phyloP scores from a whole-genome alignment of 2,797 vertebrate species.

The Lycodopsis pacificus region DNA sequence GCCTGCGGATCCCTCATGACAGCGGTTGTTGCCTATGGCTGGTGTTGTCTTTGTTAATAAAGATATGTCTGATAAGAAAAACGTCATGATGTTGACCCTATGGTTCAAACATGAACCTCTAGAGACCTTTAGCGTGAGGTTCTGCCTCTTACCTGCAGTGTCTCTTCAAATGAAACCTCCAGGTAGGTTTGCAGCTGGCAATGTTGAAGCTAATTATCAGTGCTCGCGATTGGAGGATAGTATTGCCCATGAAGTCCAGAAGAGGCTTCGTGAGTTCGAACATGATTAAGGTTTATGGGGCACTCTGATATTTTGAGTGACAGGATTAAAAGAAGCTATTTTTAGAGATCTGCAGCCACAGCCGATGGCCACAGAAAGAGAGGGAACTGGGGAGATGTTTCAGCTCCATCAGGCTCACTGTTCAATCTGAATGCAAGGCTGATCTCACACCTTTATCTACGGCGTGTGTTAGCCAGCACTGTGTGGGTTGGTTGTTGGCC shows the following conservation, averaged over 20 bases:
- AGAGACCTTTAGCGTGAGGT: not conserved
- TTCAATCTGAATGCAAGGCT: constrained; percentile 50
- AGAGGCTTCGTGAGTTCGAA: not conserved
- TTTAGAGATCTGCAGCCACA: constrained; percentile 56
- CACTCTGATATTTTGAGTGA: constrained; percentile 67
- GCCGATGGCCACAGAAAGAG: constrained; percentile 51
- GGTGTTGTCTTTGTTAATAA: constrained; percentile 13
- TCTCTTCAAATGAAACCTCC: not conserved
- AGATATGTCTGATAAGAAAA: not conserved
- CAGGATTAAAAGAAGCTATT: constrained; percentile 67
- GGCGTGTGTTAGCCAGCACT: constrained; percentile 38
- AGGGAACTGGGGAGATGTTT: constrained; percentile 58
- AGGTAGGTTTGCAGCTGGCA: not conserved
- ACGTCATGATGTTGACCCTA: too few relatives aligned
- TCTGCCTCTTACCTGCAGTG: not conserved
- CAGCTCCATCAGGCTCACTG: constrained; percentile 39
- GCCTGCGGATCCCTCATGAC: constrained; percentile 25
- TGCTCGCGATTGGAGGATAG: not conserved
- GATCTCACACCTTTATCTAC: constrained; percentile 49
- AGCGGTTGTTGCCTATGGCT: not conserved
- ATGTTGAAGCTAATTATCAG: not conserved
- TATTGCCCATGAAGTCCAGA: not conserved
- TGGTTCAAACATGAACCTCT: too few relatives aligned
- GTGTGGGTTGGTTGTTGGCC: constrained; percentile 43
- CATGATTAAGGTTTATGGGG: constrained; percentile 71